Percentiles rank a stretch among this genome's conserved stretches.
These are phyloP conservation scores for Scaptodrosophila lebanonensis DNA, from an alignment of 1,140 invertebrate species.

Conservation along the genomic window DNA sequence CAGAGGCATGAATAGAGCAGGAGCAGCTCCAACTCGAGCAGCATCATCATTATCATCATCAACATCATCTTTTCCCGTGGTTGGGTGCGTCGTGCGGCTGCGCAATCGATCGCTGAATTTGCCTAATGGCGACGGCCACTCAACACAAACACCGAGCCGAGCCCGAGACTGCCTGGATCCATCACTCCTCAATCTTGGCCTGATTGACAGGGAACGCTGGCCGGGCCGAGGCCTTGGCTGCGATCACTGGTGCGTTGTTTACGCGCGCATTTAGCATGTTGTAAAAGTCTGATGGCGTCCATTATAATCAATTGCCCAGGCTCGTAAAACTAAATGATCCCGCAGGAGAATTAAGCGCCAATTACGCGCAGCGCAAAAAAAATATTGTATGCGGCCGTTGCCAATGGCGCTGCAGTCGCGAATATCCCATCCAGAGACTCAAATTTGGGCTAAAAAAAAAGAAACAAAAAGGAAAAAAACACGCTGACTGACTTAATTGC, in stretches of 20 bases:
- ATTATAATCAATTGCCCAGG: slow-evolving; percentile 77
- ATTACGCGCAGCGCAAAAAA: slow-evolving; percentile 57
- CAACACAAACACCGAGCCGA: slow-evolving; percentile 65
- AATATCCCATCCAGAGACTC: too few species aligned
- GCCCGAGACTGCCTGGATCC: neutral
- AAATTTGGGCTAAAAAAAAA: slow-evolving; percentile 49
- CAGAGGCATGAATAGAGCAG: too few species aligned
- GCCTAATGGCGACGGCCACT: slow-evolving; percentile 73
- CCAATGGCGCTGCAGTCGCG: slow-evolving; percentile 60
- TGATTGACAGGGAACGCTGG: slow-evolving; percentile 51
- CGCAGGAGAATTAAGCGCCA: slow-evolving; percentile 77
- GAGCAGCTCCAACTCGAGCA: too few species aligned
- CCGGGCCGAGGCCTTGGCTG: neutral
- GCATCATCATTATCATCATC: too few species aligned
- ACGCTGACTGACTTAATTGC: slow-evolving; percentile 68
- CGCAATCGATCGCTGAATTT: slow-evolving; percentile 72
- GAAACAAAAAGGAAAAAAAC: slow-evolving; percentile 24
- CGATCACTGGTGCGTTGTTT: slow-evolving; percentile 48
- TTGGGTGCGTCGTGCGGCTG: neutral
- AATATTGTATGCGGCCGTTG: slow-evolving; percentile 28
- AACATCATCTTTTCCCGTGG: too few species aligned
- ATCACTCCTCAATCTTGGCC: slow-evolving; percentile 40
- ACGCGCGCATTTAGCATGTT: slow-evolving; percentile 77
- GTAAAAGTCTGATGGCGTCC: slow-evolving; percentile 76
- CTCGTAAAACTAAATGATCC: slow-evolving; percentile 77